Base-by-base conservation (phyloP, 2,888 invertebrate genomes). In the Drosophila setosimentum region DNA sequence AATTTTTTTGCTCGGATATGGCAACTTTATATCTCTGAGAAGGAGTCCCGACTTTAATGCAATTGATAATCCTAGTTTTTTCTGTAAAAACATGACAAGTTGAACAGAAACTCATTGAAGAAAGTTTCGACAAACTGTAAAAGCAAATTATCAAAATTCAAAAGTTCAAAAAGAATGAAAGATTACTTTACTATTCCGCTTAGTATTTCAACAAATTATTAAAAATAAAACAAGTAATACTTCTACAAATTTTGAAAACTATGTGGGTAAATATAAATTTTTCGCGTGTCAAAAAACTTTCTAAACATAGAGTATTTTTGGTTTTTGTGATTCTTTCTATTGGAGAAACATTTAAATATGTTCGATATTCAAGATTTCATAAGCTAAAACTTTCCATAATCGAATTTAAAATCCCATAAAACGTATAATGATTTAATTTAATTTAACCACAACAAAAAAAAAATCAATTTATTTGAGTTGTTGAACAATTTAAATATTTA, bases 401-500 rank as follows among this genome's bases (percentile, higher is more conserved):
- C 40, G 40, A 40, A 11, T 0, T n/a, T 40, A n/a, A n/a, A 40
- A 40, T 40, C n/a, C 10, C 10, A 40, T 40, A 1, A 40, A 40
- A 40, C 7, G 8, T n/a, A 40, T 8, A 13, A 1, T 13, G 6
- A 13, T 24, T 45, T 45, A 24, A 7, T 24, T 45, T 3, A 45
- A 24, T 21, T 21, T 7, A 40, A 4, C 13, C 3, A 21, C 45
- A 24, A 24, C 3, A 21, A 48, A 24, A 48, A 48, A 48, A 24
- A 0, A 24, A 16, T 16, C 5, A 18, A 10, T 18, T 29, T 27
- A n/a, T 45, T 54, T 48, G 3, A 64, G 30, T 32, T 27, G 10
- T 40, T 65, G 45, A 59, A 57, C 68, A 73, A 66, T 73, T 63
- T 66, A 67, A 62, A 58, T 57, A 69, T 68, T 65, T 60, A 61